Base-by-base conservation (phyloP, 1,140 invertebrate species). In the Dinoponera quadriceps region DNA sequence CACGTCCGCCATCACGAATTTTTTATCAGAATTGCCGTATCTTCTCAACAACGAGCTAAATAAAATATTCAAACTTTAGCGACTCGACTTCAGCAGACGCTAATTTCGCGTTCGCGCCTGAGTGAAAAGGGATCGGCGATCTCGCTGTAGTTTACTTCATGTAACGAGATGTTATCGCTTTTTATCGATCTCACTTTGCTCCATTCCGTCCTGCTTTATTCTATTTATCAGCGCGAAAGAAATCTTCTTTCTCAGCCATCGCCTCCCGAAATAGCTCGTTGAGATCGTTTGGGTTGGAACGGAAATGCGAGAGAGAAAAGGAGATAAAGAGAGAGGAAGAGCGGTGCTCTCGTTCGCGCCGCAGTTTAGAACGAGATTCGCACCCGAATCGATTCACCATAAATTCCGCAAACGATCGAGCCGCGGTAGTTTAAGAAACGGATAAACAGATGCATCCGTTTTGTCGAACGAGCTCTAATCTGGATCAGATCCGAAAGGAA, bases 361-460 rank as follows among this genome's bases (percentile, higher is more conserved):
- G 33, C 51, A 48, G 33, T 80, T 80, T 80, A 69, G 33, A 22
- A 80, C 60, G 49, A 77, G 38, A 59, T 59, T 69, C 33, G 65
- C 51, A 14, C 25, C 49, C 33, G 51, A 57, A 69, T 48, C 33
- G 63, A 77, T 69, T 57, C 51, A 9, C 75, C 38, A 80, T 80
- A 80, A 80, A 80, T 80, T 80, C 33, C 38, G 33, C 33, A 80
- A 80, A 80, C 65, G 75, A 29, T 80, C 25, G 33, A 44, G n/a
- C 51, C 18, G 0, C 3, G 49, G 22, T 78, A 78, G 22, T 80
- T 80, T 80, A 80, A 80, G 63, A 69, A 69, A 80, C 27, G 75
- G 51, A 69, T 80, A 80, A 80, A 69, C 75, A 80, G 75, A 80
- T 80, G 63, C 75, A 80, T 69, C 54, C n/a, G 33, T 80, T 80